These are phyloP conservation scores for Montipora foliosa DNA, from an alignment of 64 coral and sea anemone genomes.

Conservation along the genomic window DNA sequence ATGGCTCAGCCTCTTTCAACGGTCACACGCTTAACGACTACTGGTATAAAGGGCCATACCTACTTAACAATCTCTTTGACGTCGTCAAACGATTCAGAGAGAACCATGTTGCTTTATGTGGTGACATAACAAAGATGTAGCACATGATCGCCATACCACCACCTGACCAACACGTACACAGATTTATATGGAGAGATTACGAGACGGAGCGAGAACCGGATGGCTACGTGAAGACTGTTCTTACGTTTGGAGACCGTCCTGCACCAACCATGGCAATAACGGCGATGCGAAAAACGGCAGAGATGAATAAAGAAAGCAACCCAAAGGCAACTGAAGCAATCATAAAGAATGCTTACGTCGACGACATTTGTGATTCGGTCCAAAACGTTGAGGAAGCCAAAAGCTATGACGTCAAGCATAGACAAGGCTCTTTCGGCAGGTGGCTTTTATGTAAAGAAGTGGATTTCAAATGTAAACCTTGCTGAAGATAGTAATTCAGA, in stretches of 20 bases:
- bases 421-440: slow-evolving; percentile 25
- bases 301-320: neutral
- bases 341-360: slow-evolving; percentile 43
- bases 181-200: too few relatives aligned
- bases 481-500: neutral
- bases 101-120: neutral
- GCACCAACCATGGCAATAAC: slow-evolving; percentile 48
- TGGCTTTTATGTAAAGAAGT: slow-evolving; percentile 53
- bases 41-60: neutral
- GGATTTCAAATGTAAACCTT: neutral
- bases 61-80: slow-evolving; percentile 46
- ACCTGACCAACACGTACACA: too few relatives aligned
- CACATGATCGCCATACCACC: neutral
- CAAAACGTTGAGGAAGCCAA: slow-evolving; percentile 22
- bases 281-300: slow-evolving; percentile 55
- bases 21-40: slow-evolving; percentile 34
- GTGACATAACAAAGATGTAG: slow-evolving; percentile 69
- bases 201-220: neutral
- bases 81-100: slow-evolving; percentile 35
- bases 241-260: neutral
- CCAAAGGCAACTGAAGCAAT: slow-evolving; percentile 47
- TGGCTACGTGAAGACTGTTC: slow-evolving; percentile 7
- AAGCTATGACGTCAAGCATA: slow-evolving; percentile 15
- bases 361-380: slow-evolving; percentile 65
- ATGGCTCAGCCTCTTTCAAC: slow-evolving; percentile 33